Evolutionary conservation across 2,888 invertebrate genomes (phyloP).

Genomic region (Hipparchia semele): DNA sequence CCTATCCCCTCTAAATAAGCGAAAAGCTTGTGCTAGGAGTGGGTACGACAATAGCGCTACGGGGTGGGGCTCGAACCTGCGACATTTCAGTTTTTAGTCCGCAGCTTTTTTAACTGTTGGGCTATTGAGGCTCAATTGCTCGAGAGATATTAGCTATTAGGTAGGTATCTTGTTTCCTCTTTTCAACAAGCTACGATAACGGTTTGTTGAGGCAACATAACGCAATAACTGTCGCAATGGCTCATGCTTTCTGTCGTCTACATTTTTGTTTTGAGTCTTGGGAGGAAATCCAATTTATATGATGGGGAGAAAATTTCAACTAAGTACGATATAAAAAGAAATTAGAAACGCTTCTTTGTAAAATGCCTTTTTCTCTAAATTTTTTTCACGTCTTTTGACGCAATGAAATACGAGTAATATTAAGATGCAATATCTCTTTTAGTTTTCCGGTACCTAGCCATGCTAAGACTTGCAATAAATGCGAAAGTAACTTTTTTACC

Average conservation of each 20-base stretch:
- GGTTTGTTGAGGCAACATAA: constrained; percentile 3
- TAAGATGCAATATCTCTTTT: no score
- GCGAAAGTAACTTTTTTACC: no score
- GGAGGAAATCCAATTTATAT: neutral
- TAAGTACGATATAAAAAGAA: neutral
- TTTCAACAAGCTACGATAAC: constrained; percentile 10
- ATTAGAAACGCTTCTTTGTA: constrained; percentile 3
- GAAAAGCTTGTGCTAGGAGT: no score
- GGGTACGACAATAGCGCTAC: no score
- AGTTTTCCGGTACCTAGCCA: no score
- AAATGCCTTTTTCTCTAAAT: neutral
- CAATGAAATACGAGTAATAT: neutral
- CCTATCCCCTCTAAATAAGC: no score
- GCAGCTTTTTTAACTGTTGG: no score
- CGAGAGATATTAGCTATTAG: neutral
- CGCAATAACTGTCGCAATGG: constrained; percentile 10
- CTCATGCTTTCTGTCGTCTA: constrained; percentile 17
- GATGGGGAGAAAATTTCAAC: neutral
- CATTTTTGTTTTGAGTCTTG: constrained; percentile 4
- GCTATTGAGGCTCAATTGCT: neutral
- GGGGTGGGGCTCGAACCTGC: no score
- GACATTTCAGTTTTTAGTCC: no score
- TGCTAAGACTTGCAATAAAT: no score
- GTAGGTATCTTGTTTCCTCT: constrained; percentile 2
- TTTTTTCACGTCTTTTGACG: neutral